Evolutionary conservation across 1,140 invertebrate species (phyloP).

Genomic region (Melitaea cinxia): DNA sequence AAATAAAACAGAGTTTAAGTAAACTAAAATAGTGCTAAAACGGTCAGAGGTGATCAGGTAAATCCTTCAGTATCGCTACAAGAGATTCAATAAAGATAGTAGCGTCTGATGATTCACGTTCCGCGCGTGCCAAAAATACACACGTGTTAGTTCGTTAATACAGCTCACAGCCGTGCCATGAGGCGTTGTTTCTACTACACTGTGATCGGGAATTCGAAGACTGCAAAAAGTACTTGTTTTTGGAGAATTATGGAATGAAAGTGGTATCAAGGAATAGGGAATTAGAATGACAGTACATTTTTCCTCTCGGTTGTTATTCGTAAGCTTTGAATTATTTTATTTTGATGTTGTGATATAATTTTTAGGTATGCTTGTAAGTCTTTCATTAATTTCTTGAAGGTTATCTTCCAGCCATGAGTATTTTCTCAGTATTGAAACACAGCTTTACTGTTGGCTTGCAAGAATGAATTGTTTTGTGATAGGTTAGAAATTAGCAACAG

Average conservation of each 20-base stretch:
- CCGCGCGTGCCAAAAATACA: constrained; percentile 51
- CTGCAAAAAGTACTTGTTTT: background rate
- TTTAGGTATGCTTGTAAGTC: too few relatives aligned
- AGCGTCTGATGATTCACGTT: constrained; percentile 28
- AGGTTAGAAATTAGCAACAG: too few relatives aligned
- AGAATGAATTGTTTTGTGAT: too few relatives aligned
- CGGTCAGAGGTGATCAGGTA: background rate
- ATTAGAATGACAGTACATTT: too few relatives aligned
- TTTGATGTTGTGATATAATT: too few relatives aligned
- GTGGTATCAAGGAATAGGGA: too few relatives aligned
- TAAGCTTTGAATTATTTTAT: too few relatives aligned
- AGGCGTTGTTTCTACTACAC: constrained; percentile 13
- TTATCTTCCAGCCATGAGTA: too few relatives aligned
- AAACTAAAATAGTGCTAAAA: background rate
- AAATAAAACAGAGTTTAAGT: background rate
- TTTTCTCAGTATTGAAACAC: too few relatives aligned
- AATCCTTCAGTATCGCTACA: constrained; percentile 11
- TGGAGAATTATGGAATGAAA: background rate
- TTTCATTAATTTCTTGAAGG: too few relatives aligned
- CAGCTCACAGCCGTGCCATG: constrained; percentile 14
- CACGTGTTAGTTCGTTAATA: constrained; percentile 31
- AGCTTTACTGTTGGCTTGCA: too few relatives aligned
- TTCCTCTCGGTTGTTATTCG: too few relatives aligned
- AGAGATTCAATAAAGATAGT: constrained; percentile 16
- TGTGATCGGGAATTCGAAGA: background rate